Conservation (phyloP, 2,797 vertebrate species). For the Centroberyx gerrardi region DNA sequence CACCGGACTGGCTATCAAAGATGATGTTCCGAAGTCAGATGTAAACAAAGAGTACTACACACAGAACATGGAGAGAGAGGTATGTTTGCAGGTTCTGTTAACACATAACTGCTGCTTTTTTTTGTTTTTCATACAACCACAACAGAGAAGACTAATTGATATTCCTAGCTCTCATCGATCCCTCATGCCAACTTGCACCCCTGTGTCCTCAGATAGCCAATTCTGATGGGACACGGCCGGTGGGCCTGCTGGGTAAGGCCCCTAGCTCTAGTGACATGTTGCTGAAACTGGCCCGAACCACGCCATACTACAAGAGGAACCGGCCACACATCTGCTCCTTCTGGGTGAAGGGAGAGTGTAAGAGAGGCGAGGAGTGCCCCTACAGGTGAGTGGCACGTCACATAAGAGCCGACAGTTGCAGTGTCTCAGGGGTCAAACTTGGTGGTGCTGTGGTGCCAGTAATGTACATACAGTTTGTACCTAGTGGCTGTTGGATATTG, state of each 20-base stretch:
- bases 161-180: background rate
- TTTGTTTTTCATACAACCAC: background rate
- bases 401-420: background rate
- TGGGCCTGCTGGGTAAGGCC: constrained; percentile 95
- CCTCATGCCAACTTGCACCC: constrained; percentile 6
- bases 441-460: constrained; percentile 18
- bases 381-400: constrained; percentile 89
- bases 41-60: constrained; percentile 99
- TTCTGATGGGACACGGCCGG: constrained; percentile 93
- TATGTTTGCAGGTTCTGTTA: constrained; percentile 55
- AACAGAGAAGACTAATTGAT: background rate
- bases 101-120: background rate
- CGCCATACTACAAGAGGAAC: constrained; percentile 98
- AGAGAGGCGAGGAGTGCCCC: constrained; percentile 98
- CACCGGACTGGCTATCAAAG: constrained; percentile 94
- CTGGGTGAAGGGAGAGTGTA: constrained; percentile 99
- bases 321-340: constrained; percentile 99
- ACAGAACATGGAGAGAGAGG: constrained; percentile 99
- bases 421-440: background rate
- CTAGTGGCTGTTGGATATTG: background rate
- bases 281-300: constrained; percentile 96
- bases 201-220: constrained; percentile 89
- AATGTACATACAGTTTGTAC: background rate
- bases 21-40: constrained; percentile 97
- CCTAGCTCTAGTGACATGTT: constrained; percentile 97